Evolutionary conservation across 1,140 invertebrate species (phyloP), one percentile per base, ranked within the genome.

Genomic region (Frieseomelitta varia): DNA sequence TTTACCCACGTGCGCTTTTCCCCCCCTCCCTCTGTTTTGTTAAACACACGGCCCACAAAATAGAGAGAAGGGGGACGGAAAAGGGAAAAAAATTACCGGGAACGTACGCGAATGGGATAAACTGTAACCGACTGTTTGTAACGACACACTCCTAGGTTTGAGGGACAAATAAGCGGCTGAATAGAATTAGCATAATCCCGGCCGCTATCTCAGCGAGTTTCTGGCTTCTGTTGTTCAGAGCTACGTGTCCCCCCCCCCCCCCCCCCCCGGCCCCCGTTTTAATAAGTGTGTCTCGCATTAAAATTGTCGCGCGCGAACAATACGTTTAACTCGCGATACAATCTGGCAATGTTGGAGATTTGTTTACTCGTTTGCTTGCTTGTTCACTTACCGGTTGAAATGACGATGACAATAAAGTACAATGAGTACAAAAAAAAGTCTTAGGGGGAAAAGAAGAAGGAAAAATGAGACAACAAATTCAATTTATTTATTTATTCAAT

Each of bases 141-240:
- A 39, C 56, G 39, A 55, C 61, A 67, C 47, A n/a, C 67, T 67
- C 17, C 58, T 6, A 30, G 17, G n/a, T 53, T 58, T 24, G 0
- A 21, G 72, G 14, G 71, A 74, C 63, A 73, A 73, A 74, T 65
- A 87, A 77, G 63, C 67, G 67, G 81, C 65, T 87, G 71, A 88
- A 88, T 84, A 56, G 81, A 84, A 87, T 88, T 87, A 88, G 39
- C 87, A 84, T 82, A 87, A 87, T 87, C 85, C 75, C 4, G n/a
- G 47, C n/a, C 55, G 75, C 47, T 71, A 71, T 71, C 56, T 85
- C 84, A 51, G 21, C 75, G 74, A 85, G 68, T 71, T 69, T 75
- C 77, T 61, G 34, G 73, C 86, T 4, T 27, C 84, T n/a, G 39
- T 61, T 72, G 53, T 55, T 56, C 14, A 12, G 65, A 81, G 56